Evolutionary conservation across 2,113 vertebrate genomes (phyloP), one percentile per base, ranked within the genome.

Genomic region (Cavia aperea): DNA sequence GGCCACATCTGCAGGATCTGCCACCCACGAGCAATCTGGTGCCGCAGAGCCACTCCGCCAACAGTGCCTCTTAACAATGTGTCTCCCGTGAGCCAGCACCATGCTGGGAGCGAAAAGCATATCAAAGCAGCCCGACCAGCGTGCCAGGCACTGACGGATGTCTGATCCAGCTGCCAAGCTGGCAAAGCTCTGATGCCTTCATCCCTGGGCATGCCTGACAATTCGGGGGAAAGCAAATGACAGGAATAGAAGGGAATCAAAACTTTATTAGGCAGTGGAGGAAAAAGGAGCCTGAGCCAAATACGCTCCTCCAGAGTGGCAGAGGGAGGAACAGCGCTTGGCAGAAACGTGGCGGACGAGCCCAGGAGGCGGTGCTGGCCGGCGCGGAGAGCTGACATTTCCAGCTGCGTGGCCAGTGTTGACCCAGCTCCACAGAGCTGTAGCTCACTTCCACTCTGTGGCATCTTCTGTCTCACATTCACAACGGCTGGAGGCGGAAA

Each of bases 1-100:
- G 60, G 54, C n/a, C 13, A 0, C 33, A 31, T 51, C 60, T 66
- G 43, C 72, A 36, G 36, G 43, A 81, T 63, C 90, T 51, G 70
- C 91, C 90, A 70, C 88, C 94, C 72, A 82, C 73, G 11, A 36
- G 82, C 86, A 84, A 70, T n/a, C 92, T 95, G 96, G 39, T 8
- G 21, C 54, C 1, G 1, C 46, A n/a, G 62, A 90, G 15, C 88
- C 51, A 2, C 15, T 54, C 51, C 63, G 60, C 60, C 26, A 43
- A 86, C 16, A 83, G 81, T n/a, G 78, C 65, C 19, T 39, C 65
- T 88, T 62, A 72, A 75, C 72, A 54, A 66, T 24, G 14, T 46
- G 62, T 46, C 81, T 89, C 81, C 90, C 62, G 18, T 2, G n/a
- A 82, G 89, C 63, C 81, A 81, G 73, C 46, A 49, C 73, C 88